A percentile compares a stretch with the other conserved stretches of the same genome.
phyloP scores from a whole-genome alignment of 2,888 invertebrate genomes.

The Drosophila kambysellisi region DNA sequence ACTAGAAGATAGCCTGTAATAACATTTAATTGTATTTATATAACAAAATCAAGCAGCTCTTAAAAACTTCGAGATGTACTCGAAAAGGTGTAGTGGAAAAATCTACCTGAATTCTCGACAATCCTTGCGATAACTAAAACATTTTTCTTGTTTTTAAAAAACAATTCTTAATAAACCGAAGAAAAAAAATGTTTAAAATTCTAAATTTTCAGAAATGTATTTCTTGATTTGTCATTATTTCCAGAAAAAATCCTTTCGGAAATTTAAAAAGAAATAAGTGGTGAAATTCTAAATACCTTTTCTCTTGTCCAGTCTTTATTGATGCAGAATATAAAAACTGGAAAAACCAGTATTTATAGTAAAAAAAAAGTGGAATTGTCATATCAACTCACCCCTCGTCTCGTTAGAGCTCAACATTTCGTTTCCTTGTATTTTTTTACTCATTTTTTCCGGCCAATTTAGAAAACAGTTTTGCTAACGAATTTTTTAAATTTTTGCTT shows the following conservation, averaged over 20 bases:
- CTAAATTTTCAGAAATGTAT: not conserved
- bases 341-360: not conserved
- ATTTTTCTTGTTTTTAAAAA: too few species aligned
- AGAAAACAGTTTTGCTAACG: conserved; percentile 49
- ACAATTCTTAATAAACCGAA: too few species aligned
- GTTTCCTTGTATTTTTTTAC: conserved; percentile 6
- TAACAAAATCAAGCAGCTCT: not conserved
- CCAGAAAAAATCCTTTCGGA: not conserved
- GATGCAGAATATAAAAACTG: not conserved
- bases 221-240: not conserved
- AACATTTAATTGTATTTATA: not conserved
- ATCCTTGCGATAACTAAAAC: too few species aligned
- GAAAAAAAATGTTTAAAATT: too few species aligned
- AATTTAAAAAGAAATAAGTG: not conserved
- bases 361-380: conserved; percentile 28
- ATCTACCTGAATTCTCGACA: too few species aligned
- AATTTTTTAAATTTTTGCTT: conserved; percentile 57
- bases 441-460: conserved; percentile 53
- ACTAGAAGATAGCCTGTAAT: not conserved
- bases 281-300: not conserved
- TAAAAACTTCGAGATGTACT: too few species aligned
- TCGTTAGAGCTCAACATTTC: conserved; percentile 29
- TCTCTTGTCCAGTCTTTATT: too few species aligned
- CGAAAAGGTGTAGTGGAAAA: not conserved
- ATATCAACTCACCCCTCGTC: not conserved